Conservation (phyloP, 2,113 vertebrate genomes). For the Urocitellus parryii region DNA sequence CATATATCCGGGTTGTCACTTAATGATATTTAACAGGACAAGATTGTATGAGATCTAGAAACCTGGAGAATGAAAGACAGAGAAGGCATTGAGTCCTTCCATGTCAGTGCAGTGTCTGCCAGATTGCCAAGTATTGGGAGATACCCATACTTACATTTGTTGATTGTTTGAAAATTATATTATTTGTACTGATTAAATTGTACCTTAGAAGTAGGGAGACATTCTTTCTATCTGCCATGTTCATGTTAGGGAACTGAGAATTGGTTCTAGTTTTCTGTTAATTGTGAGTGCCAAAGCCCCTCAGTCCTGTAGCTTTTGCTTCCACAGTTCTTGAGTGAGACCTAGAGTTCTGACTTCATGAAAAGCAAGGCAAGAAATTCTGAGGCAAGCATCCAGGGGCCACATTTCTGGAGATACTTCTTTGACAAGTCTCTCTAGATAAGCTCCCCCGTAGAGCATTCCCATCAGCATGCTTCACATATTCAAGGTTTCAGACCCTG, state of each 20-base stretch:
- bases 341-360: background rate
- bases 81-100: background rate
- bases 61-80: background rate
- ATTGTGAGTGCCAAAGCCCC: fast-evolving
- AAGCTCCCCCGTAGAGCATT: background rate
- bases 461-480: background rate
- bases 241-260: background rate
- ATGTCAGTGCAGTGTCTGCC: background rate
- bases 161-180: background rate
- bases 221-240: background rate
- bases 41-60: background rate
- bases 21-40: background rate
- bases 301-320: background rate
- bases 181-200: background rate
- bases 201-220: background rate
- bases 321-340: background rate
- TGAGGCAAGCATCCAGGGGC: background rate
- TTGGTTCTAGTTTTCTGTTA: background rate
- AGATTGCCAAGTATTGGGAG: background rate
- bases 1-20: background rate
- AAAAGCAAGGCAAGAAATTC: background rate
- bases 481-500: background rate
- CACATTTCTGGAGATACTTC: background rate
- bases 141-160: background rate
- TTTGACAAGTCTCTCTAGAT: background rate